Percentiles rank a stretch among this genome's conserved stretches.
Conservation (phyloP, 2,888 invertebrate genomes). For the Heliconius erato region DNA sequence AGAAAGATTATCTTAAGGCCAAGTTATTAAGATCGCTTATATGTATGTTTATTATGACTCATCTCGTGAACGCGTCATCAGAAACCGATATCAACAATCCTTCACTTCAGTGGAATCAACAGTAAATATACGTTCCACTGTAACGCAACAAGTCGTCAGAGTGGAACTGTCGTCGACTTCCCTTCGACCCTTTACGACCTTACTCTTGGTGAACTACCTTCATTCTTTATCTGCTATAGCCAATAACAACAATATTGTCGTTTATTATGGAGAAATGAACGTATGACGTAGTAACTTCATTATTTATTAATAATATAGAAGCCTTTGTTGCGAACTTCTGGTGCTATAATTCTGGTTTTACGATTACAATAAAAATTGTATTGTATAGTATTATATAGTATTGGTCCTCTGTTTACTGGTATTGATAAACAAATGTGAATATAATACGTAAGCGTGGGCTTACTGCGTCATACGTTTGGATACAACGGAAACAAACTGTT, state of each 20-base stretch:
- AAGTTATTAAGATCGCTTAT: slow-evolving; percentile 21
- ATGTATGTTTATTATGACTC: slow-evolving; percentile 20
- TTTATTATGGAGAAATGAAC: slow-evolving; percentile 41
- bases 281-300: slow-evolving; percentile 46
- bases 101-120: neutral
- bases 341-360: neutral
- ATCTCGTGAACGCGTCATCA: slow-evolving; percentile 25
- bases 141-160: slow-evolving; percentile 77
- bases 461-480: slow-evolving; percentile 64
- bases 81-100: slow-evolving; percentile 19
- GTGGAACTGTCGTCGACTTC: slow-evolving; percentile 55
- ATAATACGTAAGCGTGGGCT: slow-evolving; percentile 49
- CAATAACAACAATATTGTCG: slow-evolving; percentile 25
- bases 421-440: slow-evolving; percentile 41
- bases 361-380: neutral
- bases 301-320: neutral
- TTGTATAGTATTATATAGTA: too few species aligned
- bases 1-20: slow-evolving; percentile 11
- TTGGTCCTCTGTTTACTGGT: slow-evolving; percentile 10
- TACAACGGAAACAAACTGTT: slow-evolving; percentile 66
- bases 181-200: slow-evolving; percentile 66
- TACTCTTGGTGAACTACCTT: slow-evolving; percentile 41
- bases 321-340: neutral
- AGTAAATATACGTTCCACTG: slow-evolving; percentile 64
- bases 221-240: slow-evolving; percentile 29